These are phyloP conservation scores for Montipora efflorescens DNA, from an alignment of 64 coral and sea anemone genomes.

Conservation along the genomic window DNA sequence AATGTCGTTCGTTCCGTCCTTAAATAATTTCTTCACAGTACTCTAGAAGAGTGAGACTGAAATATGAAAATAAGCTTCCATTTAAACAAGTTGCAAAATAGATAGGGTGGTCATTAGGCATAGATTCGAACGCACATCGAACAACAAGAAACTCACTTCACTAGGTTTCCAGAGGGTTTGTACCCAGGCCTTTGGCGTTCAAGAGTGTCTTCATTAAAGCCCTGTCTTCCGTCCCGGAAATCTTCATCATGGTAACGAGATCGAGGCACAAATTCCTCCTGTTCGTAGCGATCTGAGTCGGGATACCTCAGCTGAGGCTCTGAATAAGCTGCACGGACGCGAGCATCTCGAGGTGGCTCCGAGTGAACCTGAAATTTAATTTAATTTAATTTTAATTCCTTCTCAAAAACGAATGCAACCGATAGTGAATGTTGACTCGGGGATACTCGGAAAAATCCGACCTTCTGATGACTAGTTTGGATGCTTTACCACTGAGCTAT, in stretches of 20 bases:
- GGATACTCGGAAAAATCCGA: too few relatives aligned
- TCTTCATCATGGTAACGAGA: conserved; percentile 58
- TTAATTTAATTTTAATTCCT: too few relatives aligned
- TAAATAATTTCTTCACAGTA: not conserved
- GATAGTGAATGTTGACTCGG: too few relatives aligned
- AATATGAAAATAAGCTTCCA: too few relatives aligned
- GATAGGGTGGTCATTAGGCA: too few relatives aligned
- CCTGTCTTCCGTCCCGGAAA: conserved; percentile 17
- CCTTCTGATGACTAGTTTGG: too few relatives aligned
- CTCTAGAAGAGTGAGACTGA: too few relatives aligned
- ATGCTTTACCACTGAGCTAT: too few relatives aligned
- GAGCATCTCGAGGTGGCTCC: conserved; percentile 32
- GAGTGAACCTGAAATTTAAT: conserved; percentile 4
- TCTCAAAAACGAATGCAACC: too few relatives aligned
- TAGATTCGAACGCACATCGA: too few relatives aligned
- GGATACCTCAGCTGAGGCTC: conserved; percentile 68
- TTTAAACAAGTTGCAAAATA: too few relatives aligned
- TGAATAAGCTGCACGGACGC: conserved; percentile 59
- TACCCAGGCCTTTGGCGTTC: conserved; percentile 76
- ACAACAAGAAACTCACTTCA: conserved; percentile 56
- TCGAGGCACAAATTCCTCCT: conserved; percentile 27
- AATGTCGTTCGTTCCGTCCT: too few relatives aligned
- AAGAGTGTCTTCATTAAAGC: conserved; percentile 43
- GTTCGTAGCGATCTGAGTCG: conserved; percentile 18
- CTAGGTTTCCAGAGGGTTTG: conserved; percentile 79